Conservation (phyloP, 2,888 invertebrate genomes). For the Brenthis hecate region DNA sequence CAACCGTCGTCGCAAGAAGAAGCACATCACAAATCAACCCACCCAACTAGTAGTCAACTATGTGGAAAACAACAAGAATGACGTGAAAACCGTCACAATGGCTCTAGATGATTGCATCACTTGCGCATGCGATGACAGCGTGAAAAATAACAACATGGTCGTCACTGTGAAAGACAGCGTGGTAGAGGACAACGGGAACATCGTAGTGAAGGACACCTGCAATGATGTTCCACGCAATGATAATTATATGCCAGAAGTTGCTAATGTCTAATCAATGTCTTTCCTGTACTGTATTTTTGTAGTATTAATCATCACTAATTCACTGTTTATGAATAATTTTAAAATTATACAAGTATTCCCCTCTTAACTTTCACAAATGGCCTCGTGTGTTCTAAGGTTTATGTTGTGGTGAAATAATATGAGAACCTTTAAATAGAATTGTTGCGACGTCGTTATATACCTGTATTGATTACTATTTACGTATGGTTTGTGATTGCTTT, state of each 20-base stretch:
- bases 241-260: conserved; percentile 50
- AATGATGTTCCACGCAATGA: conserved; percentile 42
- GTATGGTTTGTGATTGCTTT: too few species aligned
- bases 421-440: too few species aligned
- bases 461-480: too few species aligned
- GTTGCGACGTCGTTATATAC: too few species aligned
- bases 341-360: too few species aligned
- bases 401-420: too few species aligned
- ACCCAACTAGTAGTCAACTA: conserved; percentile 53
- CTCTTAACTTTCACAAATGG: too few species aligned
- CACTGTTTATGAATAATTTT: too few species aligned
- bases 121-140: conserved; percentile 44
- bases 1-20: conserved; percentile 50
- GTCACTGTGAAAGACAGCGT: conserved; percentile 48
- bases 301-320: too few species aligned
- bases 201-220: conserved; percentile 44
- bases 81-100: conserved; percentile 44
- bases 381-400: too few species aligned
- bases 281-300: not conserved
- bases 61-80: conserved; percentile 44
- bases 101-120: conserved; percentile 40
- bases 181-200: conserved; percentile 63
- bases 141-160: conserved; percentile 54
- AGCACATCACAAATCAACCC: conserved; percentile 37
- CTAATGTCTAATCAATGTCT: conserved; percentile 54